phyloP scores from a whole-genome alignment of 2,113 vertebrate genomes.

The Hymenochirus boettgeri region DNA sequence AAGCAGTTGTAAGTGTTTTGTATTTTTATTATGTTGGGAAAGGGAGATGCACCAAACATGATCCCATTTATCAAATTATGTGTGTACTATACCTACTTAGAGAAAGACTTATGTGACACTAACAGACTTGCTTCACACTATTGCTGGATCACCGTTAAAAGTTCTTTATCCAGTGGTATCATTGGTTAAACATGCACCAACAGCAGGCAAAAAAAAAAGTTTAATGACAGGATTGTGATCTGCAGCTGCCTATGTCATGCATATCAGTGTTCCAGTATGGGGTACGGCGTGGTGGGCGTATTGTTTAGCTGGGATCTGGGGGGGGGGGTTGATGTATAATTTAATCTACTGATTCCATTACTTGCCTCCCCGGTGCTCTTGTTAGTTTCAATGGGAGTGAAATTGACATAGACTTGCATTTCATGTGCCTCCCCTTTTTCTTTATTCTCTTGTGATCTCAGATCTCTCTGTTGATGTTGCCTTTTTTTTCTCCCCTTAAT shows the following conservation, averaged over 20 bases:
- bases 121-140: too few species aligned
- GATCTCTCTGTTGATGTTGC: constrained; percentile 75
- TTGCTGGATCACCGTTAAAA: too few species aligned
- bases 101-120: too few species aligned
- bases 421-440: constrained; percentile 73
- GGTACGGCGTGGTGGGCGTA: constrained; percentile 78
- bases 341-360: constrained; percentile 82
- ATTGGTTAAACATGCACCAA: too few species aligned
- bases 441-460: constrained; percentile 77
- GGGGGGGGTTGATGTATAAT: constrained; percentile 82
- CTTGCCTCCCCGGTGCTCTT: constrained; percentile 77
- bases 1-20: too few species aligned
- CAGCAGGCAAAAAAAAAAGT: constrained; percentile 65
- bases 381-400: constrained; percentile 81
- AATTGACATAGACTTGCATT: constrained; percentile 89
- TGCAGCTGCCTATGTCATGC: constrained; percentile 60
- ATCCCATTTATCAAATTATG: too few species aligned
- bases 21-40: too few species aligned
- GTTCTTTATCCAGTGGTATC: too few species aligned
- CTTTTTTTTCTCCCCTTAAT: constrained; percentile 78
- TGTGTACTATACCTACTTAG: too few species aligned
- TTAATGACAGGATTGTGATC: constrained; percentile 47
- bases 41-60: too few species aligned
- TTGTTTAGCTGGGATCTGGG: constrained; percentile 61
- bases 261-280: constrained; percentile 10